A percentile compares a stretch with the other conserved stretches of the same genome.
These are phyloP conservation scores for Pelobates cultripes DNA, from an alignment of 2,797 vertebrate genomes.

Conservation along the genomic window DNA sequence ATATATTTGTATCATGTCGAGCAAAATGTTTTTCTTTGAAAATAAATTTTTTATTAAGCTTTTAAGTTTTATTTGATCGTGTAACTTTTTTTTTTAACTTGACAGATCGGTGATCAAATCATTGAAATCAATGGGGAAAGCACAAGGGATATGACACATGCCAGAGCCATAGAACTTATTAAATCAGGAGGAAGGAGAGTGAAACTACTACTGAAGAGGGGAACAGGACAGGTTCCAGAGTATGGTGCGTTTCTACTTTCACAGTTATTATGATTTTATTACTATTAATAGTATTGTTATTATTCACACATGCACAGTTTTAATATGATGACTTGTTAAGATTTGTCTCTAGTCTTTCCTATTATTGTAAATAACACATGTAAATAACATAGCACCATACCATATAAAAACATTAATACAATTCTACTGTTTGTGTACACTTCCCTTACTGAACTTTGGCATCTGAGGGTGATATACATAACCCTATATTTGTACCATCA, in stretches of 20 bases:
- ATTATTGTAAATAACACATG: neutral
- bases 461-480: slow-evolving; percentile 71
- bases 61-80: slow-evolving; percentile 62
- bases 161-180: slow-evolving; percentile 96
- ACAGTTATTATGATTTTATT: neutral
- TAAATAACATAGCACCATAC: slow-evolving; percentile 27
- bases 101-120: slow-evolving; percentile 97
- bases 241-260: slow-evolving; percentile 85
- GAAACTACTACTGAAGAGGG: slow-evolving; percentile 90
- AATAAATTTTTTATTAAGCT: slow-evolving; percentile 58
- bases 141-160: slow-evolving; percentile 96
- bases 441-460: slow-evolving; percentile 54
- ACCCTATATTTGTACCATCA: slow-evolving; percentile 43
- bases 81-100: slow-evolving; percentile 59
- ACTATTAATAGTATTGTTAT: neutral
- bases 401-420: neutral
- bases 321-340: neutral
- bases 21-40: slow-evolving; percentile 53
- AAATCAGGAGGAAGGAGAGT: slow-evolving; percentile 93
- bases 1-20: slow-evolving; percentile 56
- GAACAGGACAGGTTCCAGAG: slow-evolving; percentile 96
- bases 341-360: neutral
- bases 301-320: neutral
- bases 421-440: slow-evolving; percentile 17
- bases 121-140: slow-evolving; percentile 98